A percentile compares a stretch with the other conserved stretches of the same genome.
phyloP scores from a whole-genome alignment of 2,888 invertebrate species.

The Chrysolina oricalcia region DNA sequence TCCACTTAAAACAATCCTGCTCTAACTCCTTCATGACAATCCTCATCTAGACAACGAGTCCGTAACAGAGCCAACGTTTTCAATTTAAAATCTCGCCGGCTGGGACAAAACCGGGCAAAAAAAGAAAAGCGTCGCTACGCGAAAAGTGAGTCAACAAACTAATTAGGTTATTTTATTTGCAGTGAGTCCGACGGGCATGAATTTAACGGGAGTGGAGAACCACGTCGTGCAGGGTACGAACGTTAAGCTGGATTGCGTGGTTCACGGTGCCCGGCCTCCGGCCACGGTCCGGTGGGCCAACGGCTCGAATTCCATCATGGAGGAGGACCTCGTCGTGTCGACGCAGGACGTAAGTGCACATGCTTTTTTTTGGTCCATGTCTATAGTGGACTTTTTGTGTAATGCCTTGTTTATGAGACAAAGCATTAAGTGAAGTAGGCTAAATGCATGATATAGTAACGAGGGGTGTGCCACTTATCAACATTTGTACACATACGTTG shows the following conservation, averaged over 20 bases:
- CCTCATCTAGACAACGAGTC: neutral
- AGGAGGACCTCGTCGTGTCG: constrained; percentile 55
- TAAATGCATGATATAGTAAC: too few relatives aligned
- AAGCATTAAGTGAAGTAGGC: too few relatives aligned
- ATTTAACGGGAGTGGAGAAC: constrained; percentile 83
- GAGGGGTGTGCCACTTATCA: too few relatives aligned
- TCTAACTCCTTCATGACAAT: neutral
- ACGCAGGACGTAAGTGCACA: constrained; percentile 34
- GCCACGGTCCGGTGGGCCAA: constrained; percentile 92
- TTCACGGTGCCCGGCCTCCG: constrained; percentile 87
- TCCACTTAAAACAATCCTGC: neutral
- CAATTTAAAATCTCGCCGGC: constrained; percentile 11
- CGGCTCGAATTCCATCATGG: constrained; percentile 74
- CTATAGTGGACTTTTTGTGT: too few relatives aligned
- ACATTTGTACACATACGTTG: too few relatives aligned
- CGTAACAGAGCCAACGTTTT: neutral
- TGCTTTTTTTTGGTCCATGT: neutral
- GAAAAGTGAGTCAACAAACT: constrained; percentile 23
- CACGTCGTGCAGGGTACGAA: constrained; percentile 87
- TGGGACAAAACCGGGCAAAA: neutral
- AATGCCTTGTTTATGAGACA: too few relatives aligned
- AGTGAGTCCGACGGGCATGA: constrained; percentile 88
- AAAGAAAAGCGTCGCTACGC: neutral
- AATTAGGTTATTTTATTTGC: constrained; percentile 60
- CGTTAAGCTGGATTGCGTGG: constrained; percentile 85